These are phyloP conservation scores for Argyrosomus japonicus DNA, from an alignment of 2,113 vertebrate genomes.

Conservation along the genomic window DNA sequence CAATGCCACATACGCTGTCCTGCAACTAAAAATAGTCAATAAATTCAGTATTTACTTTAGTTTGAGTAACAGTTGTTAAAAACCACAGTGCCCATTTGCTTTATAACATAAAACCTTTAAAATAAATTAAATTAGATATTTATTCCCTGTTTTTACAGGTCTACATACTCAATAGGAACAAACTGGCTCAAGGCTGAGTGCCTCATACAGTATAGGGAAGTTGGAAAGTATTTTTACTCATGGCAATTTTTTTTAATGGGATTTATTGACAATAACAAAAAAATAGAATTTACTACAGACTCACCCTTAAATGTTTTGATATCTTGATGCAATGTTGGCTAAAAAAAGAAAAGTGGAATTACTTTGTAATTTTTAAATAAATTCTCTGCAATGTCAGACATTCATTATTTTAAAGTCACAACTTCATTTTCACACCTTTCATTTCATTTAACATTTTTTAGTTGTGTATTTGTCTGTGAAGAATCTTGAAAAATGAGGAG, in stretches of 20 bases:
- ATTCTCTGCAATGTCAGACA: neutral
- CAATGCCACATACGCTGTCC: neutral
- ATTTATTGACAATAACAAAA: neutral
- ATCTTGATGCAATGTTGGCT: neutral
- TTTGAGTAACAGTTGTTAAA: neutral
- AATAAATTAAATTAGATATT: neutral
- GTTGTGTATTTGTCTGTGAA: neutral
- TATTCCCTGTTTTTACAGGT: neutral
- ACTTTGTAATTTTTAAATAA: neutral
- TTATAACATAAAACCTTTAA: neutral
- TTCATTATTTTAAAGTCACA: neutral
- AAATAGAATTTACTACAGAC: neutral
- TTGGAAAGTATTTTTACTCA: neutral
- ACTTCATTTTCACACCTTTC: neutral
- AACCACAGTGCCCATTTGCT: neutral
- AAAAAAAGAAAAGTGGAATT: neutral
- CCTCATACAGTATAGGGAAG: neutral
- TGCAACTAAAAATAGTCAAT: neutral
- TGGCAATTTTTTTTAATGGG: neutral
- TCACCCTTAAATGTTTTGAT: neutral
- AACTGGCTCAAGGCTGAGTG: neutral
- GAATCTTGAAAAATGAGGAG: neutral
- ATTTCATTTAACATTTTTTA: neutral
- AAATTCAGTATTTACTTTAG: neutral
- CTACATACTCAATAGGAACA: too few relatives aligned